These are phyloP conservation scores for Phrynocephalus guinanensis DNA, from an alignment of 2,797 vertebrate genomes.

Conservation along the genomic window DNA sequence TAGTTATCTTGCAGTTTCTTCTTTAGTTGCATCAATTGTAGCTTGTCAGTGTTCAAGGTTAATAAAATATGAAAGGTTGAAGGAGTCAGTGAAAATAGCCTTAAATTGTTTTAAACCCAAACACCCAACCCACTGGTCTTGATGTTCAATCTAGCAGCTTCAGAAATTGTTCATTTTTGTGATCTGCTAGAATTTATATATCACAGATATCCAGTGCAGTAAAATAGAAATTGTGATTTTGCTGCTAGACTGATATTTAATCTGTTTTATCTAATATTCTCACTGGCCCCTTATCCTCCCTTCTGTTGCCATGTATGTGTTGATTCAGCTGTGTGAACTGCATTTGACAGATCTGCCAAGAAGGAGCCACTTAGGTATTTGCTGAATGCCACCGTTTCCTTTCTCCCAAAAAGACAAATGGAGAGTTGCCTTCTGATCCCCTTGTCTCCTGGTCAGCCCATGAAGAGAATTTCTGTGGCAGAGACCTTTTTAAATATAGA, in stretches of 20 bases:
- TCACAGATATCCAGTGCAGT: constrained; percentile 37
- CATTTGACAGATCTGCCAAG: constrained; percentile 60
- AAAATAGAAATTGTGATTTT: constrained; percentile 29
- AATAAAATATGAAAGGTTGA: constrained; percentile 2
- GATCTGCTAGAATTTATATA: constrained; percentile 35
- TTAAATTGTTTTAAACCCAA: constrained; percentile 8
- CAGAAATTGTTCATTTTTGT: neutral
- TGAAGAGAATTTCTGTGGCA: constrained; percentile 36
- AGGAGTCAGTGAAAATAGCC: constrained; percentile 1
- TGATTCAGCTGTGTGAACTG: constrained; percentile 61
- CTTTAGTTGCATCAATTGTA: neutral
- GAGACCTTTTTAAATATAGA: constrained; percentile 26
- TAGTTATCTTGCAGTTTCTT: neutral
- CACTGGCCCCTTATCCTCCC: constrained; percentile 16
- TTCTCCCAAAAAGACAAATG: constrained; percentile 61
- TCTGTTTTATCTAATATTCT: neutral
- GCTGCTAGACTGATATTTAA: neutral
- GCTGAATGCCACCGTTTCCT: constrained; percentile 58
- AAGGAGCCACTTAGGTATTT: constrained; percentile 15
- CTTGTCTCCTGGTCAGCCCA: constrained; percentile 54
- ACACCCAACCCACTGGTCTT: neutral
- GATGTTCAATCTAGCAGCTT: constrained; percentile 13
- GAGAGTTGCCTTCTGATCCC: constrained; percentile 59
- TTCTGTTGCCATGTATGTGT: constrained; percentile 49
- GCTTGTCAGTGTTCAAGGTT: neutral